These are phyloP conservation scores for Cephus runcator DNA, from an alignment of 2,888 invertebrate genomes.

Conservation along the genomic window DNA sequence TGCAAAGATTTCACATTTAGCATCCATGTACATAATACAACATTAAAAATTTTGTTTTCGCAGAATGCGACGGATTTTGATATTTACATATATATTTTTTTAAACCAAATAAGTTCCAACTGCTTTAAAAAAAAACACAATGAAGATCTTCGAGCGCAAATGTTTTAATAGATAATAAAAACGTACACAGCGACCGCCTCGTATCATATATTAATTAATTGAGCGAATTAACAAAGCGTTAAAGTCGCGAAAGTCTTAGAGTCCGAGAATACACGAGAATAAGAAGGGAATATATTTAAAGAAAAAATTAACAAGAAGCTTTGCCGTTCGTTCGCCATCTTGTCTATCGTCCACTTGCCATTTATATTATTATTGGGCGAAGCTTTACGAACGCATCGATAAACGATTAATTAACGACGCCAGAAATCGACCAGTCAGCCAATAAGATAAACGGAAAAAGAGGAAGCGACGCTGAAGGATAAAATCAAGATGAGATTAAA, in stretches of 20 bases:
- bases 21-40: background rate
- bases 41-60: background rate
- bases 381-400: background rate
- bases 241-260: background rate
- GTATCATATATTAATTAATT: background rate
- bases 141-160: background rate
- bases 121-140: background rate
- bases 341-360: background rate
- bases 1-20: background rate
- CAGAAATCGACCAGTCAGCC: background rate
- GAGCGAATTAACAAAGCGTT: background rate
- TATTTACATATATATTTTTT: background rate
- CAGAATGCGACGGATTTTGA: background rate
- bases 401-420: background rate
- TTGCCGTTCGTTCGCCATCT: background rate
- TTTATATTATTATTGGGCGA: background rate
- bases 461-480: background rate
- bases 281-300: background rate
- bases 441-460: background rate
- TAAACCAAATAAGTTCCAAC: background rate
- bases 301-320: background rate
- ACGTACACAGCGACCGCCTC: background rate
- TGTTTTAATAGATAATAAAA: background rate
- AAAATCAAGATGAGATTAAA: background rate
- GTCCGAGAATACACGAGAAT: background rate